Percentiles rank a stretch among this genome's conserved stretches.
Evolutionary conservation across 2,888 invertebrate genomes (phyloP).

Genomic region (Stratiomys singularior): DNA sequence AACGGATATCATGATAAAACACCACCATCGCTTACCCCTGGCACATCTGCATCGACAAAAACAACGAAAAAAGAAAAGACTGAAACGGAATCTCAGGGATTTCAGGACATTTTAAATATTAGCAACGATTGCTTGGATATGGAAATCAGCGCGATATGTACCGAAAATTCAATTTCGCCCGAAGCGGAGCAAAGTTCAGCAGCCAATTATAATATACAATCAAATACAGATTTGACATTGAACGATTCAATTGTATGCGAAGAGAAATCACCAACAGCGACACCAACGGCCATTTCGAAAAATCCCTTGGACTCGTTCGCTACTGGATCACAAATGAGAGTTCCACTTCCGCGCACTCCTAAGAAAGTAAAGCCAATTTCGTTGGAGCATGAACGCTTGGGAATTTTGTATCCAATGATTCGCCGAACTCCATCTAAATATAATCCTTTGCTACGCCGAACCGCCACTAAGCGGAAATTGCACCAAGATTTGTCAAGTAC

Average conservation of each 20-base stretch:
- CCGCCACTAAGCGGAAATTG: constrained; percentile 17
- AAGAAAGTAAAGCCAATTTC: constrained; percentile 44
- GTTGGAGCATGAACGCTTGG: constrained; percentile 45
- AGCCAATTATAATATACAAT: constrained; percentile 22
- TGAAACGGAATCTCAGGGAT: constrained; percentile 41
- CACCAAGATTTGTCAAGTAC: not conserved
- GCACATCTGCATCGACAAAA: not conserved
- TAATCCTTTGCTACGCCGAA: not conserved
- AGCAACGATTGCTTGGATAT: constrained; percentile 40
- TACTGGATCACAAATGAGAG: not conserved
- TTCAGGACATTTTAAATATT: constrained; percentile 37
- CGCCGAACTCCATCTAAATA: constrained; percentile 49
- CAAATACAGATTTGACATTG: constrained; percentile 13
- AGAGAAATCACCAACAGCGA: not conserved
- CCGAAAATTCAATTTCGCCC: not conserved
- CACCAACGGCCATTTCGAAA: not conserved
- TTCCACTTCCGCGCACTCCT: constrained; percentile 44
- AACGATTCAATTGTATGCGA: constrained; percentile 28
- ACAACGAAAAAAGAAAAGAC: constrained; percentile 38
- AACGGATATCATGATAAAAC: not conserved
- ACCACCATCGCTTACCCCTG: not conserved
- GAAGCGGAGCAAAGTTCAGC: not conserved
- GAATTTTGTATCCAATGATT: constrained; percentile 51
- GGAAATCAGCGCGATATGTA: constrained; percentile 44
- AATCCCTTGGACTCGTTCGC: not conserved